Conservation (phyloP, 2,797 vertebrate species). For the Pipistrellus pipistrellus region DNA sequence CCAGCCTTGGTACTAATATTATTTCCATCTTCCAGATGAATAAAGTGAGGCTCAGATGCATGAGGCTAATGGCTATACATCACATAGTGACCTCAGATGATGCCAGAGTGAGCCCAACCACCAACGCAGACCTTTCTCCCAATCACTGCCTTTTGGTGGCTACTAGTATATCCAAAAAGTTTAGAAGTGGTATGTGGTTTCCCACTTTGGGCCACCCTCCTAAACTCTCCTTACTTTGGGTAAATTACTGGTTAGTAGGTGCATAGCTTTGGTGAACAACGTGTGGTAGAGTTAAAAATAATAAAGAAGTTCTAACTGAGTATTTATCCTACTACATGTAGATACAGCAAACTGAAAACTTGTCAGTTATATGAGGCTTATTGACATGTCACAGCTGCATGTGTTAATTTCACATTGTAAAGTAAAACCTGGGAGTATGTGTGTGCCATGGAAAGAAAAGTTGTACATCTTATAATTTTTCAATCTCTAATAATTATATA, state of each 20-base stretch:
- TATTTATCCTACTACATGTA: not conserved
- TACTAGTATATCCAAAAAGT: not conserved
- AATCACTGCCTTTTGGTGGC: not conserved
- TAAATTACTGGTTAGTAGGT: not conserved
- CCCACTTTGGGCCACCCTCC: not conserved
- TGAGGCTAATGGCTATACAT: not conserved
- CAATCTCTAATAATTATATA: constrained; percentile 76
- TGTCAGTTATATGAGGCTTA: not conserved
- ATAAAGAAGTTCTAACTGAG: not conserved
- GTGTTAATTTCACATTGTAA: constrained; percentile 51
- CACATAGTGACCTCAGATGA: not conserved
- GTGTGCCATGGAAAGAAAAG: constrained; percentile 57
- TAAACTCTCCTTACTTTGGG: not conserved
- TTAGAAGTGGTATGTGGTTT: not conserved
- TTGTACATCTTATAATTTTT: constrained; percentile 76
- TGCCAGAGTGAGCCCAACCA: not conserved
- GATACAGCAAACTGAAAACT: constrained; percentile 38
- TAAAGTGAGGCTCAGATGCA: not conserved
- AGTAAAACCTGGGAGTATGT: not conserved
- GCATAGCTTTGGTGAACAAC: constrained; percentile 1
- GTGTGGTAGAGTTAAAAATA: not conserved
- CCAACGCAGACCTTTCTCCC: not conserved
- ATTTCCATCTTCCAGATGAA: not conserved
- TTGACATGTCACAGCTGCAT: constrained; percentile 30
- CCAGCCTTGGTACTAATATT: not conserved